Evolutionary conservation across 2,797 vertebrate species (phyloP).

Genomic region (Siniperca scherzeri): DNA sequence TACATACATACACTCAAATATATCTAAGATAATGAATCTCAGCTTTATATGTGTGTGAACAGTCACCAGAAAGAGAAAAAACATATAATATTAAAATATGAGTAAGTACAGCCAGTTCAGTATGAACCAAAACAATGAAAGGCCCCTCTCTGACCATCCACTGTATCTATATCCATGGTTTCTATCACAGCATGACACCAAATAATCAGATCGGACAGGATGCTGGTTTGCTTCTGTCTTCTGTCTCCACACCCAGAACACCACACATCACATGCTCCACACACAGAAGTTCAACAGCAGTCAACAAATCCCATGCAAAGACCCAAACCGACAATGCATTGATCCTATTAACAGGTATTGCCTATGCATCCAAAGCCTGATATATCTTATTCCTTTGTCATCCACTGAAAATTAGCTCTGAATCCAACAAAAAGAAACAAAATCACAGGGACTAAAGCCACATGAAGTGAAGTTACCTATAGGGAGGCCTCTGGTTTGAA

Average conservation of each 20-base stretch:
- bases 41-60: background rate
- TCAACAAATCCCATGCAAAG: background rate
- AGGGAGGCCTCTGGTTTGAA: background rate
- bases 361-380: background rate
- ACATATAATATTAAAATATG: background rate
- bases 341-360: background rate
- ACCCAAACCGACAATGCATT: background rate
- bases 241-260: background rate
- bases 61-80: background rate
- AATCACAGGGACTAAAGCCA: background rate
- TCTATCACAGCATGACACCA: background rate
- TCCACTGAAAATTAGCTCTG: background rate
- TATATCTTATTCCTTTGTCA: background rate
- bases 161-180: background rate
- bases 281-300: background rate
- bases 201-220: background rate
- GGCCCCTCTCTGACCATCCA: background rate
- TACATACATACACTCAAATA: too few relatives aligned
- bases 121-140: background rate
- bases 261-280: background rate
- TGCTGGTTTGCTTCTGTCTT: background rate
- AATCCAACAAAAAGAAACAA: background rate
- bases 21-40: background rate
- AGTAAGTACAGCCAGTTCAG: background rate
- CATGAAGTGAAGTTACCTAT: slow-evolving; percentile 14